Evolutionary conservation across 2,113 vertebrate species (phyloP), one percentile per base, ranked within the genome.

Genomic region (Canis aureus): DNA sequence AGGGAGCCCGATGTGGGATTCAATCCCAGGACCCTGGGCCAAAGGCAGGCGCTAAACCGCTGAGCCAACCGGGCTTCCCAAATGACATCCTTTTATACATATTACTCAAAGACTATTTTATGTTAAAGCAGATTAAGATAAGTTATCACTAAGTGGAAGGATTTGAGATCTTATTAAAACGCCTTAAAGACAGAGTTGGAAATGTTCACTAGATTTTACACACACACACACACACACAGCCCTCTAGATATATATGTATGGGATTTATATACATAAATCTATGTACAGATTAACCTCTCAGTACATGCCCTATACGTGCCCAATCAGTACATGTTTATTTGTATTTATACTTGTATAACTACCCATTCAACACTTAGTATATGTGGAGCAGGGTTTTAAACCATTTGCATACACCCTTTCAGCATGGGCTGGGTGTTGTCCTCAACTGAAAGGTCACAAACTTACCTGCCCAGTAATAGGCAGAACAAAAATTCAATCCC

Each of bases 111-210:
- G n/a, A 73, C 55, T 62, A 91, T 60, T 53, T 66, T 43, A 89
- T 79, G 3, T 79, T 64, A 84, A 89, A 55, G 82, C n/a, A 62
- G 11, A 69, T 64, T 92, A 87, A 89, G 49, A 69, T 35, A 93
- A 57, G 27, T 71, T 66, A 88, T 79, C 55, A 94, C 29, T 74
- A 25, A 74, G 16, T 73, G 23, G 51, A 17, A 97, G 29, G 5
- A 79, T 78, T 43, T 93, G 22, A 32, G 27, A 83, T 88, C 20
- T 90, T 94, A 97, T 32, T 94, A 78, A 78, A 83, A 78, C 57
- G 59, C 29, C 74, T 88, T 78, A 89, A 85, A 73, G 51, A 92
- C 73, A 94, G 15, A 84, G 11, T 6, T 60, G n/a, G 32, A 85
- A 27, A 80, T 43, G 7, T 43, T 80, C 62, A 89, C 27, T 85